These are phyloP conservation scores for Chauna torquata DNA, from an alignment of 2,113 vertebrate species.

Conservation along the genomic window DNA sequence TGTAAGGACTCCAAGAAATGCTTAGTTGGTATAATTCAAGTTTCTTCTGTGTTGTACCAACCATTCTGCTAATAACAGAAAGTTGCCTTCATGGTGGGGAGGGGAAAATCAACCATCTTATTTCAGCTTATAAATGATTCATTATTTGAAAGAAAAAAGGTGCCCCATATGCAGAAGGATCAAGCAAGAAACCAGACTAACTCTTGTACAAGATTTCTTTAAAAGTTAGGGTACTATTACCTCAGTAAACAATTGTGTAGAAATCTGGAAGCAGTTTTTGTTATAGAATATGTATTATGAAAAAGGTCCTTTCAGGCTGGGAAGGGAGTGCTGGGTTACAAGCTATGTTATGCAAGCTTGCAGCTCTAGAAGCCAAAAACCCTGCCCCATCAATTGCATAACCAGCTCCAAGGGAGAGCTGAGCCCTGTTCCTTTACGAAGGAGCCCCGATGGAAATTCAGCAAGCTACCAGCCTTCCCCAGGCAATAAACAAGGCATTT, in stretches of 20 bases:
- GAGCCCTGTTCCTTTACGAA: background rate
- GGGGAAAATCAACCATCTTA: no score
- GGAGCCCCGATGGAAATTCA: conserved; percentile 34
- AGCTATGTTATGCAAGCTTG: conserved; percentile 75
- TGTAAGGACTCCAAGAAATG: background rate
- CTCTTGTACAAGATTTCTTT: background rate
- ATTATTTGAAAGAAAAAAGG: background rate
- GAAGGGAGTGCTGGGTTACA: conserved; percentile 61
- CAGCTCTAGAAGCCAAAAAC: conserved; percentile 59
- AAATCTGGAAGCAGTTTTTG: conserved; percentile 20
- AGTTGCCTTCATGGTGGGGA: background rate
- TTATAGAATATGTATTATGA: conserved; percentile 25
- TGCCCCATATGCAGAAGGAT: background rate
- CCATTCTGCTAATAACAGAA: background rate
- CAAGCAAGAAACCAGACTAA: background rate
- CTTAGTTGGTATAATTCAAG: background rate
- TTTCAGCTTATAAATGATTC: background rate
- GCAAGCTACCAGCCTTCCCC: conserved; percentile 37
- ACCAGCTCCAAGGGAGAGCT: conserved; percentile 52
- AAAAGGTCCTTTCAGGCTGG: conserved; percentile 51
- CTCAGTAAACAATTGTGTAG: background rate
- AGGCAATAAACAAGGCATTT: conserved; percentile 57
- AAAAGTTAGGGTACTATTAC: background rate
- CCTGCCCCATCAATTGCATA: conserved; percentile 56
- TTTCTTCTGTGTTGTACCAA: background rate